phyloP scores from a whole-genome alignment of 1,140 invertebrate genomes.

The Brachionus koreanus region DNA sequence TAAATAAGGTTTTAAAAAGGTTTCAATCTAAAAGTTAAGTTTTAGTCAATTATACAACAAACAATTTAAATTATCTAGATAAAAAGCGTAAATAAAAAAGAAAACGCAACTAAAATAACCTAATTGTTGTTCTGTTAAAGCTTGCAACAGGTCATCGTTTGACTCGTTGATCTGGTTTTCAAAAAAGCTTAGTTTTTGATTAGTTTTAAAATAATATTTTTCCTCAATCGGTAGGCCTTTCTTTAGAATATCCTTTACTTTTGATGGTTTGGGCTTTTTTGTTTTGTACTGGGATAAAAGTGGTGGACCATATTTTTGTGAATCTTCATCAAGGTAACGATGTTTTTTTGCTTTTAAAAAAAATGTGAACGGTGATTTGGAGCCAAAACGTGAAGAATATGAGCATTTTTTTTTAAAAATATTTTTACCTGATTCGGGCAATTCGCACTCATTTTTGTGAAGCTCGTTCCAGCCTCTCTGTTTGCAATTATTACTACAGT shows the following conservation, averaged over 20 bases:
- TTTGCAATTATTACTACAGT: constrained; percentile 59
- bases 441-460: constrained; percentile 55
- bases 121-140: background rate
- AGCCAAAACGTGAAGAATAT: background rate
- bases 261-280: background rate
- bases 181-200: constrained; percentile 26
- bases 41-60: background rate
- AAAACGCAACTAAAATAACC: background rate
- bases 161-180: constrained; percentile 4
- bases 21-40: background rate
- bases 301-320: constrained; percentile 15
- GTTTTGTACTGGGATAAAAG: background rate
- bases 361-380: constrained; percentile 9
- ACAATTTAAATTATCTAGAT: background rate
- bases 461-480: constrained; percentile 55
- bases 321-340: constrained; percentile 19
- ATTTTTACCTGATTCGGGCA: constrained; percentile 10
- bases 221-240: background rate
- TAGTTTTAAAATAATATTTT: constrained; percentile 15
- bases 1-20: background rate
- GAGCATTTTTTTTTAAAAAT: background rate
- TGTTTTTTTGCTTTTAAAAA: constrained; percentile 22
- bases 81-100: background rate
- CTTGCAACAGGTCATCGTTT: background rate
- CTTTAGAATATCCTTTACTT: constrained; percentile 29